Evolutionary conservation across 2,113 vertebrate species (phyloP).

Genomic region (Syngnathus scovelli): DNA sequence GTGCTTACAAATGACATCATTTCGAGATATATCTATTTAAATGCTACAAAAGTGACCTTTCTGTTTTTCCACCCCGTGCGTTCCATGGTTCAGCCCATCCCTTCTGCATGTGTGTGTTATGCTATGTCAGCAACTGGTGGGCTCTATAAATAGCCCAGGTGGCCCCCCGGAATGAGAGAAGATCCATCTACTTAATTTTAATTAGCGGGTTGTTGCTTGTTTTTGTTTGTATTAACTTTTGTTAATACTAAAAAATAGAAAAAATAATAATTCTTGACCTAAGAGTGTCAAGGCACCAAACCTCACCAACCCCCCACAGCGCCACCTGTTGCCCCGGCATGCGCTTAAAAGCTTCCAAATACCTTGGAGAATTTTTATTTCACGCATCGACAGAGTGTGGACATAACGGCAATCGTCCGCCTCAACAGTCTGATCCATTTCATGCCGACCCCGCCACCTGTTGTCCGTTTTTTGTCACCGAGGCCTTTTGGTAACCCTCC

Average conservation of each 20-base stretch:
- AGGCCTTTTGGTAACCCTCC: conserved; percentile 30
- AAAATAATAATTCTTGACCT: conserved; percentile 26
- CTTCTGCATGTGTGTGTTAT: conserved; percentile 44
- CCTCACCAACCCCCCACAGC: conserved; percentile 21
- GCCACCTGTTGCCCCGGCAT: conserved; percentile 4
- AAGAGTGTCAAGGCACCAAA: conserved; percentile 41
- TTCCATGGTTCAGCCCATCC: conserved; percentile 52
- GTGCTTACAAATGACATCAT: conserved; percentile 11
- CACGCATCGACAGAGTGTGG: not conserved
- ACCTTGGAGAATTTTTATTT: not conserved
- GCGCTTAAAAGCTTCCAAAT: not conserved
- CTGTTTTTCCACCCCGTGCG: conserved; percentile 42
- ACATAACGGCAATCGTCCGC: conserved; percentile 4
- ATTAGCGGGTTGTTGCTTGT: not conserved
- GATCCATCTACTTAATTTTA: conserved; percentile 2
- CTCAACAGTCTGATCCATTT: conserved; percentile 57
- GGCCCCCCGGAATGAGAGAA: conserved; percentile 22
- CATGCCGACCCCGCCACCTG: conserved; percentile 65
- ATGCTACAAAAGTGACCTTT: not conserved
- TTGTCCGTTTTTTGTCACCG: conserved; percentile 53
- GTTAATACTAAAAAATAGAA: no score
- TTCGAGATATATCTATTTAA: not conserved
- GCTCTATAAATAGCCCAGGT: conserved; percentile 50
- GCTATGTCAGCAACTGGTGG: conserved; percentile 54
- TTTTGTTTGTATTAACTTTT: not conserved